A percentile compares a stretch with the other conserved stretches of the same genome.
These are phyloP conservation scores for Triplophysa tibetana DNA, from an alignment of 2,113 vertebrate genomes.

Conservation along the genomic window DNA sequence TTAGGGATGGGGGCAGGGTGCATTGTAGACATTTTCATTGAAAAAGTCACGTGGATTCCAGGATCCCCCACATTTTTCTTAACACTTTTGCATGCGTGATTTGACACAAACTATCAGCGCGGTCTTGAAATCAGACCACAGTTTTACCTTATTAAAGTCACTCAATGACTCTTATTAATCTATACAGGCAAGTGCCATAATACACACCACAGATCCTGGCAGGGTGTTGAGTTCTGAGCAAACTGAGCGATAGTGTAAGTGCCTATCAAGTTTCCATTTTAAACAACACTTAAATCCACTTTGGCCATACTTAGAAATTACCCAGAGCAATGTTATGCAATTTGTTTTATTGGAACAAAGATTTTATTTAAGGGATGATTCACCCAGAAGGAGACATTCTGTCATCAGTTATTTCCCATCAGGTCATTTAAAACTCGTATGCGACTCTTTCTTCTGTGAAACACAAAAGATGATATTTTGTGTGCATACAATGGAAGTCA, in stretches of 20 bases:
- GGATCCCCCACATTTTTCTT: background rate
- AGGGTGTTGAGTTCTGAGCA: background rate
- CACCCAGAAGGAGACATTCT: too few relatives aligned
- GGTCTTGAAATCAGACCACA: background rate
- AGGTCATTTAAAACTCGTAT: too few relatives aligned
- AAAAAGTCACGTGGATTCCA: slow-evolving; percentile 24
- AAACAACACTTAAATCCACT: background rate
- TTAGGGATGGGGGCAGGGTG: slow-evolving; percentile 23
- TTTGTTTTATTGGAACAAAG: background rate
- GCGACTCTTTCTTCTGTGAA: too few relatives aligned
- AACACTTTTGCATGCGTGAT: slow-evolving; percentile 40
- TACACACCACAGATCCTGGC: background rate
- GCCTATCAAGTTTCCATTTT: background rate
- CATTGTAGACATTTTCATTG: slow-evolving; percentile 26
- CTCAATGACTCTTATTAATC: background rate
- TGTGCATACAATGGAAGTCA: too few relatives aligned
- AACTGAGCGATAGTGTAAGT: background rate
- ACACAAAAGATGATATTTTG: too few relatives aligned
- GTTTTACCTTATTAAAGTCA: background rate
- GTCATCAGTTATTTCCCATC: too few relatives aligned
- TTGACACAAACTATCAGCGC: slow-evolving; percentile 26
- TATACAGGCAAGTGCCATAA: background rate
- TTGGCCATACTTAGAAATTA: background rate
- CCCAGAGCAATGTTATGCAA: background rate
- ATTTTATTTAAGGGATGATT: too few relatives aligned